Percentiles rank a stretch among this genome's conserved stretches.
Conservation (phyloP, 2,797 vertebrate genomes). For the Artibeus jamaicensis region DNA sequence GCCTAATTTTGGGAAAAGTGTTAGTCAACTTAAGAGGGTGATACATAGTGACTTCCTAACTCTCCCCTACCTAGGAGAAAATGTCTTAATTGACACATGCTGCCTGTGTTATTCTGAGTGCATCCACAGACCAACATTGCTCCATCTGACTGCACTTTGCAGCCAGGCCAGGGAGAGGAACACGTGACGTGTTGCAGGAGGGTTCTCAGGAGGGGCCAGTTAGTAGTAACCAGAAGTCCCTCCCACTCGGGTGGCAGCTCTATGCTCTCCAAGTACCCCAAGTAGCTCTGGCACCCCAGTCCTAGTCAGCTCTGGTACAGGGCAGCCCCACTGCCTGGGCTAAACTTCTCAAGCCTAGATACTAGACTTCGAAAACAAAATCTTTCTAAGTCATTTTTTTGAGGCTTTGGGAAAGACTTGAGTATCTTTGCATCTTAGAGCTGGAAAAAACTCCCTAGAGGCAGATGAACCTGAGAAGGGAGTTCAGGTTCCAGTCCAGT, state of each 20-base stretch:
- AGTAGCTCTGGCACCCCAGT: background rate
- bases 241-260: background rate
- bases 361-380: background rate
- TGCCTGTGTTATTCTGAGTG: background rate
- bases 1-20: background rate
- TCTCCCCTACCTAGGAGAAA: background rate
- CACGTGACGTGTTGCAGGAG: background rate
- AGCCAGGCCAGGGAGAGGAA: background rate
- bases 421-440: background rate
- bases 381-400: slow-evolving; percentile 6
- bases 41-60: background rate
- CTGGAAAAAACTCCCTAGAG: background rate
- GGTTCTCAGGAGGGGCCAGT: background rate
- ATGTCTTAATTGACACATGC: background rate
- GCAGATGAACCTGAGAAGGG: background rate
- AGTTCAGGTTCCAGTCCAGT: background rate
- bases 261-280: background rate
- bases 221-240: background rate
- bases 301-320: background rate
- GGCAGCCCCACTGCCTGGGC: background rate
- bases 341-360: background rate
- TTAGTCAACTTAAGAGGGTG: background rate
- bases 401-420: background rate
- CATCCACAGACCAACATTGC: background rate
- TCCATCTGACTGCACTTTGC: background rate